phyloP scores from a whole-genome alignment of 2,797 vertebrate species.

The Pogonophryne albipinna region DNA sequence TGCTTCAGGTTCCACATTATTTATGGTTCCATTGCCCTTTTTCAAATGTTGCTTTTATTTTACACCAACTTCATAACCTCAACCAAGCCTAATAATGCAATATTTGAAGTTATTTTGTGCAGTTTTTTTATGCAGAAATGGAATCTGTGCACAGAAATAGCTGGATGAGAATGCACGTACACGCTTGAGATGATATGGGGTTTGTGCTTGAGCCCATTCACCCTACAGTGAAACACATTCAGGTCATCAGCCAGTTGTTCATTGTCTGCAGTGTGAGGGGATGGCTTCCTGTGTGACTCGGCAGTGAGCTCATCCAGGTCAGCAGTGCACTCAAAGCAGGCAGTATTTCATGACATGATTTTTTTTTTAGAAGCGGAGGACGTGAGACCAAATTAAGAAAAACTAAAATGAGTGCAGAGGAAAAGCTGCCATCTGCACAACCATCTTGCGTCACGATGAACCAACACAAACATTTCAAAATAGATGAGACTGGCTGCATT shows the following conservation, averaged over 20 bases:
- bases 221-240: constrained; percentile 9
- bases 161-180: too few relatives aligned
- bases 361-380: not conserved
- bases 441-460: not conserved
- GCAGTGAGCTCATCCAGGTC: constrained; percentile 47
- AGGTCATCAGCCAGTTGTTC: constrained; percentile 12
- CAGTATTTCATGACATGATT: not conserved
- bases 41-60: too few relatives aligned
- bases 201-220: not conserved
- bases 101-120: too few relatives aligned
- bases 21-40: too few relatives aligned
- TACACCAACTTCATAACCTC: too few relatives aligned
- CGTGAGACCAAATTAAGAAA: not conserved
- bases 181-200: too few relatives aligned
- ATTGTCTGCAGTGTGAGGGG: constrained; percentile 5
- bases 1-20: too few relatives aligned
- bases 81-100: too few relatives aligned
- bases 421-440: constrained; percentile 5
- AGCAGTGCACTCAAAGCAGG: constrained; percentile 7
- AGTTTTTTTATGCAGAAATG: too few relatives aligned
- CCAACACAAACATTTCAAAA: not conserved
- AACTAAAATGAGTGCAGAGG: not conserved
- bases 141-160: too few relatives aligned
- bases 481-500: not conserved
- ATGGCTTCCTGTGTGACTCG: constrained; percentile 27